A percentile compares a stretch with the other conserved stretches of the same genome.
Conservation (phyloP, 2,797 vertebrate genomes). For the Propithecus deckenii region DNA sequence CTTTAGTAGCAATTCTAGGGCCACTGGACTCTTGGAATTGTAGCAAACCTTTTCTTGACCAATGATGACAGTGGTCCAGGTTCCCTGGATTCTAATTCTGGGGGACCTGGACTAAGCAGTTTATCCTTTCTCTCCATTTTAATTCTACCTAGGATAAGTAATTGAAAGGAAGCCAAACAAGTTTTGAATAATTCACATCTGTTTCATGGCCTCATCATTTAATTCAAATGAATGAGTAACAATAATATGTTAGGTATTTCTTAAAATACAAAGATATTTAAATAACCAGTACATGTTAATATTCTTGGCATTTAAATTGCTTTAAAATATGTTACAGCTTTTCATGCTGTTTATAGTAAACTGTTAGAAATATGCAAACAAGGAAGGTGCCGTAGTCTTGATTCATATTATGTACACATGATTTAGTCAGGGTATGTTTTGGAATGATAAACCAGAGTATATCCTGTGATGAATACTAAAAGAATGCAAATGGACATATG, state of each 20-base stretch:
- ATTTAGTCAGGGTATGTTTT: slow-evolving; percentile 48
- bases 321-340: slow-evolving; percentile 16
- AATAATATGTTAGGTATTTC: not conserved
- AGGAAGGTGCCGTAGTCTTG: slow-evolving; percentile 3
- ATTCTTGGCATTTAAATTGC: slow-evolving; percentile 46
- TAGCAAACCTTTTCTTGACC: not conserved
- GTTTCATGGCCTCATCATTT: slow-evolving; percentile 15
- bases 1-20: not conserved
- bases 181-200: slow-evolving; percentile 47
- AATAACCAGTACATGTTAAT: slow-evolving; percentile 33
- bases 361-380: slow-evolving; percentile 44
- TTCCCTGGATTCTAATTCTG: not conserved
- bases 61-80: not conserved
- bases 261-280: slow-evolving; percentile 24
- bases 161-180: slow-evolving; percentile 29
- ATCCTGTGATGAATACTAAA: slow-evolving; percentile 26
- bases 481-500: not conserved
- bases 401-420: not conserved
- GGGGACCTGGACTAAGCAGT: not conserved
- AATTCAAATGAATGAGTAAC: slow-evolving; percentile 34
- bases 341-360: slow-evolving; percentile 45
- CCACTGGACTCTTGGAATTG: not conserved
- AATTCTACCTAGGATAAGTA: not conserved
- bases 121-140: slow-evolving; percentile 26
- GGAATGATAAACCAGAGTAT: slow-evolving; percentile 36